Percentiles rank a stretch among this genome's conserved stretches.
Evolutionary conservation across 2,113 vertebrate species (phyloP).

Genomic region (Mirza zaza): DNA sequence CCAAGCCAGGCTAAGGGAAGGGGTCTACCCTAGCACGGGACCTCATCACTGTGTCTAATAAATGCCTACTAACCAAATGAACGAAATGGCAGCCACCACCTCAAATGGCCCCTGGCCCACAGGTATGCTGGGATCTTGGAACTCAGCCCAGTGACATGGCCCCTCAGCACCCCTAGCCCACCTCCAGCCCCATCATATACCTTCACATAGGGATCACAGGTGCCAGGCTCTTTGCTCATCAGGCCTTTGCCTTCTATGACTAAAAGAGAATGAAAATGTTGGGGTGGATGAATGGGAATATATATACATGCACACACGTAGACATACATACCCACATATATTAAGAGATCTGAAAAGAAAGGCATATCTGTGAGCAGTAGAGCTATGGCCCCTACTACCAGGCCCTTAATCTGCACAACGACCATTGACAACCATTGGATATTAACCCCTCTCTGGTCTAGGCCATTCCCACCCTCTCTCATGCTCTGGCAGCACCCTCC

Average conservation of each 20-base stretch:
- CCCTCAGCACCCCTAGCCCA: neutral
- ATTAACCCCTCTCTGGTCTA: neutral
- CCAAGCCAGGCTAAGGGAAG: neutral
- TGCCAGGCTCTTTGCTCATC: conserved; percentile 69
- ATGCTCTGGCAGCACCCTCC: neutral
- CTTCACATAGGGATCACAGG: conserved; percentile 90
- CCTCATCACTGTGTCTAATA: neutral
- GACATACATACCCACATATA: neutral
- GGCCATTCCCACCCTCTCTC: neutral
- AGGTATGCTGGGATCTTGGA: neutral
- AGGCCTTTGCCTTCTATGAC: conserved; percentile 90
- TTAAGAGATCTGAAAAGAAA: conserved; percentile 20
- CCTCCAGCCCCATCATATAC: conserved; percentile 72
- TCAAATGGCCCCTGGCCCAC: neutral
- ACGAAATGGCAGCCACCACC: neutral
- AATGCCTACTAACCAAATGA: neutral
- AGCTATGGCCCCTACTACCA: neutral
- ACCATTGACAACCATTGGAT: neutral
- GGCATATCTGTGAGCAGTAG: neutral
- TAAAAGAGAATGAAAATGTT: conserved; percentile 74
- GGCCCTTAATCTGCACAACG: neutral
- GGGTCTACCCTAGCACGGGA: neutral
- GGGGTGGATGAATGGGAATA: neutral
- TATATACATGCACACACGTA: neutral
- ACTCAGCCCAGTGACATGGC: neutral